Percentiles rank a stretch among this genome's conserved stretches.
Evolutionary conservation across 2,113 vertebrate species (phyloP).

Genomic region (Podarcis raffonei): DNA sequence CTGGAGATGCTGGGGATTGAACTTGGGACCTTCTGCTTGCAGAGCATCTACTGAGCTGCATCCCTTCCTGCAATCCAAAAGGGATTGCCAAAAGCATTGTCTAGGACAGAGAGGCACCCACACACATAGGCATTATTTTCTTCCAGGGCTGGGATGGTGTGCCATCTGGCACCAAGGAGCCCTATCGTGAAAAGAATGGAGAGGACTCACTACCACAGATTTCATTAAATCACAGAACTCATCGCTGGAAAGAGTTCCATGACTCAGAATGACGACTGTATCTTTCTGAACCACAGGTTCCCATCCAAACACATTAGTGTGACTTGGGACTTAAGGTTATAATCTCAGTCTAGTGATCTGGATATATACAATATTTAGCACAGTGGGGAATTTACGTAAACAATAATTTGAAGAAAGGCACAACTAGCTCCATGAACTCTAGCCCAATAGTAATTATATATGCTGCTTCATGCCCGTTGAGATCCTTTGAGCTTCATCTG

Average conservation of each 20-base stretch:
- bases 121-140: not conserved
- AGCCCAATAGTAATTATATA: conserved; percentile 8
- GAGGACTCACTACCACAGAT: not conserved
- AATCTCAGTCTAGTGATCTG: conserved; percentile 18
- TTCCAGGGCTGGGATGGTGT: not conserved
- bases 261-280: not conserved
- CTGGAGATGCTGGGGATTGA: not conserved
- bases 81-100: not conserved
- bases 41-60: not conserved
- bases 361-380: conserved; percentile 32
- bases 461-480: conserved; percentile 13
- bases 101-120: not conserved
- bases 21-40: not conserved
- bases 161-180: not conserved
- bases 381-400: conserved; percentile 27
- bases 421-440: not conserved
- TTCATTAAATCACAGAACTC: not conserved
- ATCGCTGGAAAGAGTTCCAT: not conserved
- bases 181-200: conserved; percentile 4
- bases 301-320: conserved; percentile 19
- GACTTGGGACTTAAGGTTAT: conserved; percentile 19
- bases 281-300: conserved; percentile 9
- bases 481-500: conserved; percentile 4
- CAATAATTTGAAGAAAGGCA: conserved; percentile 28
- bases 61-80: not conserved